Percentiles rank a stretch among this genome's conserved stretches.
Evolutionary conservation across 2,113 vertebrate genomes (phyloP).

Genomic region (Taxidea taxus): DNA sequence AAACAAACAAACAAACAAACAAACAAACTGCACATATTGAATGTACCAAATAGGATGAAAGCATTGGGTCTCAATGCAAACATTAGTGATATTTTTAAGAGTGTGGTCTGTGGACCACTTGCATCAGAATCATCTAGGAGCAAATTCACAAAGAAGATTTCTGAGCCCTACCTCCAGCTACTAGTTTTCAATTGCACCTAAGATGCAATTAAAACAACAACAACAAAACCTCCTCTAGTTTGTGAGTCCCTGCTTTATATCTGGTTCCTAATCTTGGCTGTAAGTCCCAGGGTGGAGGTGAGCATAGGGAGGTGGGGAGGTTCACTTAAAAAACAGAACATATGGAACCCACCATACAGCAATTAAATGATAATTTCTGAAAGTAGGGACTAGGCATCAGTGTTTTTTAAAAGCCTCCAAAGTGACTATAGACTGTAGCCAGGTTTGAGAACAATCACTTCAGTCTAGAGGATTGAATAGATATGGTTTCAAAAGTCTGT

Average conservation of each 20-base stretch:
- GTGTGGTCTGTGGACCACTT: neutral
- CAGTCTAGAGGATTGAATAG: neutral
- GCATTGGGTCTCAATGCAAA: neutral
- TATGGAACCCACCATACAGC: neutral
- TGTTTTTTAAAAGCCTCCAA: neutral
- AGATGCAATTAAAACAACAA: neutral
- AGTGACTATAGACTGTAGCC: neutral
- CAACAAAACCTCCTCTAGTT: neutral
- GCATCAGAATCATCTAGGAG: neutral
- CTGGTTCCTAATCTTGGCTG: neutral
- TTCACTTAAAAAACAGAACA: neutral
- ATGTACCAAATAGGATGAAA: neutral
- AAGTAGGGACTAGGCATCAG: neutral
- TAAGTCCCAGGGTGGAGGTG: neutral
- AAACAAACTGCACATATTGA: neutral
- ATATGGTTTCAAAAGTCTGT: neutral
- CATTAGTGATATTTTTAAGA: neutral
- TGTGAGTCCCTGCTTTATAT: neutral
- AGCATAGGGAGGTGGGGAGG: neutral
- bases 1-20: no score
- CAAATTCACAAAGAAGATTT: neutral
- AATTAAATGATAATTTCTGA: neutral
- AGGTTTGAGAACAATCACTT: neutral
- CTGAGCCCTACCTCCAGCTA: neutral
- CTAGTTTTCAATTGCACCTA: neutral